Base-by-base conservation (phyloP, 2,797 vertebrate species). In the Eulemur rubriventer region DNA sequence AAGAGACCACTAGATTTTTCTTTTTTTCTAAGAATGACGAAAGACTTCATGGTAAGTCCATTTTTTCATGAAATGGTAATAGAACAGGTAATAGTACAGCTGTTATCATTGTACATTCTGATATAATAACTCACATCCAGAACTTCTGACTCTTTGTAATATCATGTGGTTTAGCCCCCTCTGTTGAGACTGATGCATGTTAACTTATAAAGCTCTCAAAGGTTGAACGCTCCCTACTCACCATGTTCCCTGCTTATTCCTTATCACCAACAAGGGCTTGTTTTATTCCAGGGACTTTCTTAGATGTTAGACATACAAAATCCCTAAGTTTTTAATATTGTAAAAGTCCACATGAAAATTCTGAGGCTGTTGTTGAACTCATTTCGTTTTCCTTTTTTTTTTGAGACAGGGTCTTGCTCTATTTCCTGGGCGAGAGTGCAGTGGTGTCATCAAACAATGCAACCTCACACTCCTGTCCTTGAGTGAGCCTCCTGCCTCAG, bases 11-110 rank as follows among this genome's bases (percentile, higher is more conserved):
- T n/a, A 98, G 98, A 8, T 98, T 98, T 85, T 99, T 99, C 98
- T 99, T 99, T 98, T 99, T 99, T 98, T 98, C 91, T 80, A 96
- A 97, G 75, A 98, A 98, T 11, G 99, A 99, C 94, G 97, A 98
- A 97, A 98, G 99, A 87, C 97, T 99, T 97, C 98, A 97, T 98
- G 99, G 99, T 99, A 98, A 35, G 95, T 92, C 7, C 4, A 22
- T 90, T 83, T 93, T 92, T 59, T 12, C 0, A 18, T 65, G 67
- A 48, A 82, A 7, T 94, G 18, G 7, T n/a, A 17, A n/a, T 33
- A 55, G 11, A 38, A 63, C 14, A 43, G 22, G 67, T 69, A 55
- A 28, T 41, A 78, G 14, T 14, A 26, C 5, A 79, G 24, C 17
- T 87, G 11, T 91, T 48, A 63, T 10, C 18, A 35, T 30, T 46